Base-by-base conservation (phyloP, 2,113 vertebrate species). In the Pomatorhinus ruficollis region DNA sequence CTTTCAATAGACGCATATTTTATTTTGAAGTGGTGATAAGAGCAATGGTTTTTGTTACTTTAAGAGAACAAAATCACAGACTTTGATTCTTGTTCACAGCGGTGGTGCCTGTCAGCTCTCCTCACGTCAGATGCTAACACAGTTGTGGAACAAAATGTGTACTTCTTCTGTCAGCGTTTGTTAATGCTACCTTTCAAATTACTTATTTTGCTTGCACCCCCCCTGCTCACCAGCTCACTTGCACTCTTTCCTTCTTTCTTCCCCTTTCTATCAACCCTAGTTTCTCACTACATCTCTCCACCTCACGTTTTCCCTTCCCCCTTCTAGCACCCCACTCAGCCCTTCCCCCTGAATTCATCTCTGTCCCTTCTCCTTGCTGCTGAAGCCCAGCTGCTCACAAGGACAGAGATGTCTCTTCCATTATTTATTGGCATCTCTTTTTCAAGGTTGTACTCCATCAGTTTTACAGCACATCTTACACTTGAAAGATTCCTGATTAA, bases 401-500 rank as follows among this genome's bases (percentile, higher is more conserved):
- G 89, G 86, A 83, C 71, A 87, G 57, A 77, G 49, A 92, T 18
- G 24, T 39, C 49, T 75, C 72, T 63, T 92, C 63, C 52, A 72
- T 94, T 90, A 94, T 94, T 93, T 96, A 93, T n/a, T 54, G 76
- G 56, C 69, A 75, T 89, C 27, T 45, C 80, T 49, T 82, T 64
- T 65, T 35, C 94, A 94, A 96, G 92, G 92, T 54, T 86, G 78
- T 80, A 92, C 44, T 75, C 61, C 83, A 80, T 88, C 91, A 80
- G 63, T 78, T 80, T 96, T 86, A 90, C 18, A 61, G 93, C 54
- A 69, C 54, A 65, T 72, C 93, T 89, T 91, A 87, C 84, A 96
- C 87, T 95, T 91, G 79, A 95, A 95, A 96, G 66, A 93, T 23
- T 91, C 87, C 75, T 54, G 87, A 96, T 93, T 95, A 94, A 95